Base-by-base conservation (phyloP, 2,113 vertebrate genomes). In the Lepus timidus region DNA sequence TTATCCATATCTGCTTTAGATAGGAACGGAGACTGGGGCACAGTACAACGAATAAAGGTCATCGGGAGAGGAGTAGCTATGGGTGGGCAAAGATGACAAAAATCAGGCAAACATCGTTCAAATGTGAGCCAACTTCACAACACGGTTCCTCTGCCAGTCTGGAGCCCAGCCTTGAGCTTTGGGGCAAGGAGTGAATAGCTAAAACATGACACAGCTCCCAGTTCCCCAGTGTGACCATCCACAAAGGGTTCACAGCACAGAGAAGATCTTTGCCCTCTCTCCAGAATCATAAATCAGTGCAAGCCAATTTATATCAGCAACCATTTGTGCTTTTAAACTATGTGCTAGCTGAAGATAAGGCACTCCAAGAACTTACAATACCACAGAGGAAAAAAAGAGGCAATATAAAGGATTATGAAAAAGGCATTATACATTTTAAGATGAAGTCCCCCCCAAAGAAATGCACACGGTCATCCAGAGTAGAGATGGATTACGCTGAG, bases 181-280 rank as follows among this genome's bases (percentile, higher is more conserved):
- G 51, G 67, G 68, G 55, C 13, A 33, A 68, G 36, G n/a, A 91
- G 25, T 51, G 49, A 95, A 91, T 10, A 67, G 84, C 90, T 95
- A 84, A 96, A 96, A 90, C 73, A 81, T 82, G 92, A 93, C 80
- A 93, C 95, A 96, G 94, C 82, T 95, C 85, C 81, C 75, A 64
- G 19, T 33, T 64, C 58, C 58, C 71, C 39, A 65, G 19, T 9
- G 73, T 39, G 73, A 62, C 75, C 44, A 64, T 73, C 82, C 31
- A 33, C 0, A 61, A 76, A 52, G 14, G 52, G 36, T 14, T 74
- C 80, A 65, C 79, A 74, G 62, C 49, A 74, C 14, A 31, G 19
- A 88, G 27, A 51, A 23, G 83, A 61, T 29, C 7, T 8, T 29
- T 58, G 55, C n/a, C 68, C 22, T 67, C 62, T 13, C 31, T 17